Evolutionary conservation across 2,888 invertebrate species (phyloP).

Genomic region (Diachrysia chrysitis): DNA sequence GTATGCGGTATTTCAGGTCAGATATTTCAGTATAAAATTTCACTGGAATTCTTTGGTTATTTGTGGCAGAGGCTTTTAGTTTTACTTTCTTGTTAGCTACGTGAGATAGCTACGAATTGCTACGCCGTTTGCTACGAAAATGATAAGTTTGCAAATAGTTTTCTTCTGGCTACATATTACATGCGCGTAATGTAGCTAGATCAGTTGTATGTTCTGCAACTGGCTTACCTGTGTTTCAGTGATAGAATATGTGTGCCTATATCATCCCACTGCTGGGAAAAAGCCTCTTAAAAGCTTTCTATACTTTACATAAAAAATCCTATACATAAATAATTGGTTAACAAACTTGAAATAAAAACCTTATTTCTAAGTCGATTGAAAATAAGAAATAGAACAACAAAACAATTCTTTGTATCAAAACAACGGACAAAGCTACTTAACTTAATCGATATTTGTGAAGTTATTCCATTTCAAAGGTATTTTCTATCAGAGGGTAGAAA

Average conservation of each 20-base stretch:
- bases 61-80: background rate
- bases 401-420: background rate
- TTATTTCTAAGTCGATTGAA: background rate
- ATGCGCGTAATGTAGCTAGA: background rate
- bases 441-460: background rate
- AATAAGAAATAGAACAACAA: conserved; percentile 4
- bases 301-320: background rate
- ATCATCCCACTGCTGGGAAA: background rate
- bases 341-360: background rate
- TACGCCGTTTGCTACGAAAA: background rate
- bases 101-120: background rate
- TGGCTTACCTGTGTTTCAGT: background rate
- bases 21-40: background rate
- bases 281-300: background rate
- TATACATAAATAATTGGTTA: background rate
- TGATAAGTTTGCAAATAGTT: background rate
- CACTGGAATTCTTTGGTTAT: background rate
- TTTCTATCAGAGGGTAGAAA: background rate
- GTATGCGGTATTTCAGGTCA: conserved; percentile 4
- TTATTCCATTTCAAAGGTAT: conserved; percentile 1
- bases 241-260: too few species aligned
- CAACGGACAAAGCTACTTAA: conserved; percentile 4
- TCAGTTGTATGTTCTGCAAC: background rate
- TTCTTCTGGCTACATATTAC: background rate
- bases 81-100: conserved; percentile 3